phyloP scores from a whole-genome alignment of 2,888 invertebrate genomes.

The Hartigia nigra region DNA sequence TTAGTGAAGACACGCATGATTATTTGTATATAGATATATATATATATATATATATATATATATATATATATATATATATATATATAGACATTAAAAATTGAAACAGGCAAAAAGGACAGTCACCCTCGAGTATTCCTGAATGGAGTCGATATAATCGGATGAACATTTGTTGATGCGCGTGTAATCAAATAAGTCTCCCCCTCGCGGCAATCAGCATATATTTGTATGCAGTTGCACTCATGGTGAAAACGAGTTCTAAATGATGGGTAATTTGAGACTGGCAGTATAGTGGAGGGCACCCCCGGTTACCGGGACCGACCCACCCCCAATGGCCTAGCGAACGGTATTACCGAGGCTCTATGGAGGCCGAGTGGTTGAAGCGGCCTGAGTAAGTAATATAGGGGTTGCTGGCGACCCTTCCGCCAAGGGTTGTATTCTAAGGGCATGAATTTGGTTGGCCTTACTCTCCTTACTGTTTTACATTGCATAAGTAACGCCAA shows the following conservation, averaged over 20 bases:
- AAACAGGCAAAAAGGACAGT: background rate
- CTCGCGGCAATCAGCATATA: conserved; percentile 48
- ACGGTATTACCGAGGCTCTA: conserved; percentile 48
- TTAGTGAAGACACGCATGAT: background rate
- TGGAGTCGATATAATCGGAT: conserved; percentile 50
- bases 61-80: too few species aligned
- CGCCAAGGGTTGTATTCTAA: conserved; percentile 54
- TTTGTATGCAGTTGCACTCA: conserved; percentile 57
- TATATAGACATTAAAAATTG: background rate
- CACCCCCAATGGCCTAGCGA: conserved; percentile 6
- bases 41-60: too few species aligned
- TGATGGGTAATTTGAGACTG: conserved; percentile 62
- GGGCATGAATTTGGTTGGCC: conserved; percentile 56
- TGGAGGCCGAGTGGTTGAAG: conserved; percentile 44
- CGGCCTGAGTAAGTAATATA: conserved; percentile 56
- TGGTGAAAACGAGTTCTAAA: conserved; percentile 63
- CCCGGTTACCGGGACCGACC: conserved; percentile 29
- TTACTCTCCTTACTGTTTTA: conserved; percentile 38
- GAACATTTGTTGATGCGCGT: conserved; percentile 42
- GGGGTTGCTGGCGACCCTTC: conserved; percentile 57
- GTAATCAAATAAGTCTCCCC: conserved; percentile 47
- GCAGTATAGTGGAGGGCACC: conserved; percentile 31
- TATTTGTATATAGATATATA: background rate
- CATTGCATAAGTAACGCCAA: conserved; percentile 56
- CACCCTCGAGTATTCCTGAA: background rate